Evolutionary conservation across 2,888 invertebrate species (phyloP), one percentile per base, ranked within the genome.

Genomic region (Parthenolecanium corni): DNA sequence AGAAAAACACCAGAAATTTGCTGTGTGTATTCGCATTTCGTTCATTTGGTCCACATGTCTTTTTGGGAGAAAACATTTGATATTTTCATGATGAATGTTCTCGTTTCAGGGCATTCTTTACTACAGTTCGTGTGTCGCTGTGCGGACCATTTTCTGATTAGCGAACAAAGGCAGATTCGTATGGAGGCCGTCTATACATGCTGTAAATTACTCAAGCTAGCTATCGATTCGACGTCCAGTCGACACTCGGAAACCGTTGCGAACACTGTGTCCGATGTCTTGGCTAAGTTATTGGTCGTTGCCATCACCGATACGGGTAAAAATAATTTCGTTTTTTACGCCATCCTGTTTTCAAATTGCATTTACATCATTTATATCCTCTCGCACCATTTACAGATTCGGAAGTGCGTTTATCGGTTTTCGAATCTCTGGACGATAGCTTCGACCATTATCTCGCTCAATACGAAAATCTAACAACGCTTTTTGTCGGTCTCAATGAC

Each of bases 361-460:
- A n/a, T n/a, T n/a, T n/a, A n/a, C n/a, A n/a, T n/a, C n/a, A n/a
- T n/a, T n/a, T n/a, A n/a, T n/a, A n/a, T n/a, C n/a, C n/a, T n/a
- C 47, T 58, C 40, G 21, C 31, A 56, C 16, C 36, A 16, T 11
- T 69, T 71, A 46, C 70, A 72, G 96, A 97, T 73, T 84, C 92
- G 44, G 92, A 93, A 74, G 95, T 98, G 0, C 81, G 98, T 6
- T 86, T 89, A 70, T 88, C 91, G 77, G 97, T 97, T 0, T 76
- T 98, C 24, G 85, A 88, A 66, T 94, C 93, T 0, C 77, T 98
- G 21, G 89, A 92, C 71, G 85, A 87, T 66, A 85, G 87, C 20
- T 98, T 98, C 74, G 94, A 98, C 72, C 84, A 83, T 25, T 93
- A 97, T 73, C 76, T 99, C 63, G 96, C 97, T 0, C 96, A 98